phyloP scores from a whole-genome alignment of 2,113 vertebrate species.

The Seriola rivoliana region DNA sequence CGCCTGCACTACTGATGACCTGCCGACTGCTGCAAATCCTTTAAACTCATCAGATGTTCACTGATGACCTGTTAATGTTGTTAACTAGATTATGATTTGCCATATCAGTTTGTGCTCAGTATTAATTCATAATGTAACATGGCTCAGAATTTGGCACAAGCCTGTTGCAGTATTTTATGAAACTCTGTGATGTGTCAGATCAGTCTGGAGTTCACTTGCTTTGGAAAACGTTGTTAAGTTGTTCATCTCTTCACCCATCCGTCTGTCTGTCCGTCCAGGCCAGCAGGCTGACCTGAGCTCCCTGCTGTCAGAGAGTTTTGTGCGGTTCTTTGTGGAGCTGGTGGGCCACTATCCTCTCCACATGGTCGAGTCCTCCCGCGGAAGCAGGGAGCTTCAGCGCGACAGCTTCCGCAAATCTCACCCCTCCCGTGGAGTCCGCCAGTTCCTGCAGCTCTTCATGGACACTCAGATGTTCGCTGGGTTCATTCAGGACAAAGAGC shows the following conservation, averaged over 20 bases:
- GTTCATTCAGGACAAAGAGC: constrained; percentile 97
- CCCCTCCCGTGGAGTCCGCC: constrained; percentile 89
- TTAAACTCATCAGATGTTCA: not conserved
- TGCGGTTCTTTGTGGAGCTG: constrained; percentile 95
- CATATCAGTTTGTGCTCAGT: not conserved
- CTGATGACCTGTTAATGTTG: not conserved
- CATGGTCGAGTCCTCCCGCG: constrained; percentile 87
- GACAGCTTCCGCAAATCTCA: constrained; percentile 94
- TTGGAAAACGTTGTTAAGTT: not conserved
- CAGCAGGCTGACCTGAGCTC: constrained; percentile 82
- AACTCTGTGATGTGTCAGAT: no score
- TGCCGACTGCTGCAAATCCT: not conserved
- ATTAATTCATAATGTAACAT: not conserved
- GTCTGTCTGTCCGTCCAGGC: constrained; percentile 41
- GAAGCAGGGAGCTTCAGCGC: constrained; percentile 89
- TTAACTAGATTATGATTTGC: not conserved
- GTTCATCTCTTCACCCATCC: not conserved
- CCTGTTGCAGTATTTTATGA: no score
- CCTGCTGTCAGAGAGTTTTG: constrained; percentile 94
- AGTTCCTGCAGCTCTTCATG: constrained; percentile 97
- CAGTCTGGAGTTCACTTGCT: not conserved
- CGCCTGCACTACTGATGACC: not conserved
- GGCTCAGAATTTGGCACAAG: no score
- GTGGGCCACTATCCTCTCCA: constrained; percentile 95
- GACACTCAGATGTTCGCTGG: constrained; percentile 99